Evolutionary conservation across 2,113 vertebrate species (phyloP).

Genomic region (Microtus ochrogaster): DNA sequence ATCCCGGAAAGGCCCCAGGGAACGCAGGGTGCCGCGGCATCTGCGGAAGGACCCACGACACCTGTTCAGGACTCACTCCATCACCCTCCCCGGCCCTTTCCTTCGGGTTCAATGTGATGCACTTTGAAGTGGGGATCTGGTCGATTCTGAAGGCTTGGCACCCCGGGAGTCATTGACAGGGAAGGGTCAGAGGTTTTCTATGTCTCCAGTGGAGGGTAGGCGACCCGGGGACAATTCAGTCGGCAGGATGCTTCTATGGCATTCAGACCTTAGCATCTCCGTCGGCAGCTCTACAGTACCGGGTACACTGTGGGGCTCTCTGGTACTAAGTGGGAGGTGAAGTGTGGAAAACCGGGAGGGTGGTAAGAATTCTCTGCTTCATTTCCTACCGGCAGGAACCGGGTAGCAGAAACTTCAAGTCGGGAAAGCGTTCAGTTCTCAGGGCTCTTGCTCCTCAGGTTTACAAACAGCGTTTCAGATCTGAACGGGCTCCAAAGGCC

Average conservation of each 20-base stretch:
- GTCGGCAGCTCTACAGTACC: background rate
- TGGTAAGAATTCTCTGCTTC: background rate
- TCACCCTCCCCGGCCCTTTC: background rate
- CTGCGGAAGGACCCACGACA: background rate
- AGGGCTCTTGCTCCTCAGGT: slow-evolving; percentile 7
- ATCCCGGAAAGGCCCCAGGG: background rate
- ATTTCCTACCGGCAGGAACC: background rate
- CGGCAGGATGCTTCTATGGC: background rate
- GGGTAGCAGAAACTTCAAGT: background rate
- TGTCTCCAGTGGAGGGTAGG: background rate
- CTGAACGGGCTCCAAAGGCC: slow-evolving; percentile 6
- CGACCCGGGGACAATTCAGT: background rate
- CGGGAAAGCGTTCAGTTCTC: background rate
- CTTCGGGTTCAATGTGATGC: background rate
- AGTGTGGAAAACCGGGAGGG: background rate
- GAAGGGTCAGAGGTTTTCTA: background rate
- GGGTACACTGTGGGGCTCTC: background rate
- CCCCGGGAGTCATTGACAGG: background rate
- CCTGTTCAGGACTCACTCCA: background rate
- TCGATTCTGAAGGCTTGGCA: background rate
- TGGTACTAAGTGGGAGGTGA: background rate
- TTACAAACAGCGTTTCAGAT: background rate
- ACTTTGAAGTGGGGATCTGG: background rate
- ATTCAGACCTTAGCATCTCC: background rate
- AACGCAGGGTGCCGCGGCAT: background rate